Percentiles rank a stretch among this genome's conserved stretches.
These are phyloP conservation scores for Myiozetetes cayanensis DNA, from an alignment of 2,113 vertebrate genomes.

Conservation along the genomic window DNA sequence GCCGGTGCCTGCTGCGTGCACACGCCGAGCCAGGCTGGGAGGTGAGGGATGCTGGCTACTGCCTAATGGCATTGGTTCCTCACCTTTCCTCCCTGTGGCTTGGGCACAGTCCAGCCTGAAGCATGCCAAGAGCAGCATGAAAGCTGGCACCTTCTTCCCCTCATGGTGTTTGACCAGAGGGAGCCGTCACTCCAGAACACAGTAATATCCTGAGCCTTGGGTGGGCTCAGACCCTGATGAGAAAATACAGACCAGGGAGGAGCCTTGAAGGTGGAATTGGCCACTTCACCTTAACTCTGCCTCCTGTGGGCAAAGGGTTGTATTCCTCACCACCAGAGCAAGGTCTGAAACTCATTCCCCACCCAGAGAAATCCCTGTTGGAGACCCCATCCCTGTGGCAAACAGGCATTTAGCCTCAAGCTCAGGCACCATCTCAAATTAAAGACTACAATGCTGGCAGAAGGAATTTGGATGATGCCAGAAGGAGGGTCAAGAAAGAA, in stretches of 20 bases:
- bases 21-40: not conserved
- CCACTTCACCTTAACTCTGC: not conserved
- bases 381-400: not conserved
- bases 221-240: rapidly evolving
- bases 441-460: not conserved
- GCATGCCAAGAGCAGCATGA: not conserved
- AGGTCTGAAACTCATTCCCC: not conserved
- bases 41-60: not conserved
- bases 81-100: not conserved
- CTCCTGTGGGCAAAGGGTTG: not conserved
- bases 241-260: not conserved
- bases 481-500: not conserved
- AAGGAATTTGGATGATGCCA: not conserved
- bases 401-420: not conserved
- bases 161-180: not conserved
- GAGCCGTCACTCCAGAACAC: rapidly evolving
- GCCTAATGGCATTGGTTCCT: not conserved
- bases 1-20: not conserved
- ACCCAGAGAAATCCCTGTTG: not conserved
- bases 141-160: not conserved
- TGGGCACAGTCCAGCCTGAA: not conserved
- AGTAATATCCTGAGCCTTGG: not conserved
- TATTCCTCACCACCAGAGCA: not conserved
- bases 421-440: not conserved
- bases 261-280: not conserved